These are phyloP conservation scores for Leucozona laternaria DNA, from an alignment of 2,888 invertebrate genomes.

Conservation along the genomic window DNA sequence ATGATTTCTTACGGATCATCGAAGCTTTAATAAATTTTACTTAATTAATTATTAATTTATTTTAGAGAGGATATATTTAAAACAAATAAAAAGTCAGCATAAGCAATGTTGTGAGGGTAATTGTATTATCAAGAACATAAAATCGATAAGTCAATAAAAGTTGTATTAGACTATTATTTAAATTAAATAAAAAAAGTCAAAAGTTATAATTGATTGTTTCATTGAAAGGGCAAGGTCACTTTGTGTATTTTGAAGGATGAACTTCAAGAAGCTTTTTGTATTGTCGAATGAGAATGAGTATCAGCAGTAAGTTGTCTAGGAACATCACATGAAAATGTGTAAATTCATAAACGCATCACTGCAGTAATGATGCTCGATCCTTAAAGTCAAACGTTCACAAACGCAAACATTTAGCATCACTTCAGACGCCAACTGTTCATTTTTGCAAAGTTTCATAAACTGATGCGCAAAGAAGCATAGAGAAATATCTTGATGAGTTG, in stretches of 20 bases:
- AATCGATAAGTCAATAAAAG: slow-evolving; percentile 49
- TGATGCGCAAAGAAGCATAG: no score
- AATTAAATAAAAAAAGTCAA: slow-evolving; percentile 67
- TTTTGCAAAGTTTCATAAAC: no score
- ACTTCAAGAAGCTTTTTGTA: background rate
- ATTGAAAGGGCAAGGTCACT: background rate
- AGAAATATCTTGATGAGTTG: no score
- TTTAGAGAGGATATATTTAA: slow-evolving; percentile 58
- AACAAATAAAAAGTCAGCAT: slow-evolving; percentile 42
- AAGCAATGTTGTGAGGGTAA: slow-evolving; percentile 59
- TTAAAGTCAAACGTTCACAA: no score
- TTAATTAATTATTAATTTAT: slow-evolving; percentile 76
- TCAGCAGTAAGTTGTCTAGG: no score
- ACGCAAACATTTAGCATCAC: no score
- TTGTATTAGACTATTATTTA: slow-evolving; percentile 72
- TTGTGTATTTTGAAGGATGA: background rate
- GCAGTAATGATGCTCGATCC: no score
- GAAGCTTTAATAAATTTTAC: slow-evolving; percentile 78
- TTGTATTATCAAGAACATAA: slow-evolving; percentile 48
- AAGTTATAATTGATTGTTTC: slow-evolving; percentile 37
- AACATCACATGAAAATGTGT: no score
- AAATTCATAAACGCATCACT: no score
- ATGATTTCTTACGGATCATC: slow-evolving; percentile 69
- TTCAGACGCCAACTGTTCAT: no score
- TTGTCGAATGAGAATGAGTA: no score